Evolutionary conservation across 2,797 vertebrate genomes (phyloP), one percentile per base, ranked within the genome.

Genomic region (Peromyscus melanophrys): DNA sequence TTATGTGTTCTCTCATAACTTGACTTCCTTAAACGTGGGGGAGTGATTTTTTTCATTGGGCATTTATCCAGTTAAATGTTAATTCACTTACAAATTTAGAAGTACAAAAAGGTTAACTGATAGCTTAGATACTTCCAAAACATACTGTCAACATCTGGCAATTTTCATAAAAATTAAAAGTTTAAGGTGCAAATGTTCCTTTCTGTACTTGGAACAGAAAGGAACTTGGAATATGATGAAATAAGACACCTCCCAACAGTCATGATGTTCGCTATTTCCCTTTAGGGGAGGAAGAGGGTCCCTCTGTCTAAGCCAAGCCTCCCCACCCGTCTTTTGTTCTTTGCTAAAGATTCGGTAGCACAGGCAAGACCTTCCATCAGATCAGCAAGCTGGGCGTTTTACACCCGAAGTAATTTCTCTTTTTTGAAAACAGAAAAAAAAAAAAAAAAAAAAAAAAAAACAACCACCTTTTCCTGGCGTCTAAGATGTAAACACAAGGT

Each of bases 131-230:
- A 76, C 25, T 59, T 92, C n/a, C 10, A 94, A 95, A 96, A 71
- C 13, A 81, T 3, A 40, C 49, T 84, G 43, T 81, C 57, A 94
- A 85, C 49, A 61, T 90, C 27, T 75, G 37, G n/a, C 29, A 89
- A 65, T 21, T 86, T 89, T 83, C 37, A 12, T 37, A 97, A 40
- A 81, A 85, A 49, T 65, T 77, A 14, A 85, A 93, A 92, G 23
- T 81, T 59, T 81, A 88, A 96, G 49, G 91, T 52, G 37, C 19
- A 87, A 83, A 71, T 73, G 8, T 82, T 90, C 43, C 77, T 27
- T 92, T 40, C n/a, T 84, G 31, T 89, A n/a, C 61, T 94, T 65
- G 89, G 8, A 96, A 97, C 21, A 96, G 86, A 57, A 92, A 96
- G 80, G 84, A 95, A 89, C 40, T 82, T 80, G 71, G 67, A 96